Evolutionary conservation across 1,140 invertebrate genomes (phyloP).

Genomic region (Calliphora vicina): DNA sequence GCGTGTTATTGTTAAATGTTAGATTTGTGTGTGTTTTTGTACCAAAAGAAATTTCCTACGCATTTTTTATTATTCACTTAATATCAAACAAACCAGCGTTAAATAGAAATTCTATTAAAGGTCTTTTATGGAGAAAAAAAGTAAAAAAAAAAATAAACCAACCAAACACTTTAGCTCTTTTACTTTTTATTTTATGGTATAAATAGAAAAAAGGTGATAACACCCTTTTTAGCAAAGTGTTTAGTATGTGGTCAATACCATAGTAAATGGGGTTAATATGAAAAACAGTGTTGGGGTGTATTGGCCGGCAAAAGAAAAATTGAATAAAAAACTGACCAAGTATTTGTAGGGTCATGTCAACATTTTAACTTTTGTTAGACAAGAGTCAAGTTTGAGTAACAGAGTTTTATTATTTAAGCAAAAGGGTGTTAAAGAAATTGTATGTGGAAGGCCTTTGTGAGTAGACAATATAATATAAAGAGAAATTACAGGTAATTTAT

Average conservation of each 20-base stretch:
- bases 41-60: not conserved
- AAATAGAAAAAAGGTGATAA: constrained; percentile 39
- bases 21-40: not conserved
- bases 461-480: not conserved
- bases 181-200: constrained; percentile 25
- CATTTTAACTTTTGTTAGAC: constrained; percentile 19
- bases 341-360: constrained; percentile 22
- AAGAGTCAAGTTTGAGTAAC: not conserved
- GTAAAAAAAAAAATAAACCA: not conserved
- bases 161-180: not conserved
- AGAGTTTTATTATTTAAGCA: not conserved
- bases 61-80: not conserved
- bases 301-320: too few relatives aligned
- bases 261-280: constrained; percentile 41
- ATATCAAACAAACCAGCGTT: not conserved
- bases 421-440: constrained; percentile 35
- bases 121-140: not conserved
- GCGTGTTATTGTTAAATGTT: constrained; percentile 20
- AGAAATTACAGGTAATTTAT: constrained; percentile 32
- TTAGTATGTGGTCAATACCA: constrained; percentile 41
- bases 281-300: not conserved
- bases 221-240: constrained; percentile 40
- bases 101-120: not conserved
- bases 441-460: not conserved
- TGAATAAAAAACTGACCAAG: not conserved